Base-by-base conservation (phyloP, 2,888 invertebrate genomes). In the Nymphalis polychloros region DNA sequence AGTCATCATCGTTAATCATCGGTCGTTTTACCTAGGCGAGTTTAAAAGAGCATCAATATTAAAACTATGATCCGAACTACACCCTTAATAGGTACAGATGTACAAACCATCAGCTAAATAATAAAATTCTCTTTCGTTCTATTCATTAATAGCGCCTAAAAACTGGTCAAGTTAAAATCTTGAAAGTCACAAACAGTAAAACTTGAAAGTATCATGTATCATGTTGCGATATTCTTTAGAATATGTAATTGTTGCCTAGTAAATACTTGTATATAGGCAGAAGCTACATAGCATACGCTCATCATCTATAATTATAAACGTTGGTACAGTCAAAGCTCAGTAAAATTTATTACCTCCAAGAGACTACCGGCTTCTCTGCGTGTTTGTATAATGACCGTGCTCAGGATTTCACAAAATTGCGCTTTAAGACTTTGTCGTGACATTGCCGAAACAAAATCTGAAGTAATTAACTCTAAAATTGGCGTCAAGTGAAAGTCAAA, bases 1-100 rank as follows among this genome's bases (percentile, higher is more conserved):
- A 60, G 73, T 68, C 76, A 73, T 76, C 76, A 77, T 74, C 77
- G 77, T 78, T 76, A 77, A 78, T 78, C 76, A 75, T 71, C 64
- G 52, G 70, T 71, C 52, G 59, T 59, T 71, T 71, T 68, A 70
- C 66, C 61, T 72, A 50, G 55, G n/a, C 61, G 61, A 67, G 46
- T 55, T 63, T 63, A 48, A 59, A 62, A 63, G 35, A 31, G 53
- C 27, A 1, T 53, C 41, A 46, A 41, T 27, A 41, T 41, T 41
- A 41, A 41, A 41, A 13, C 41, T 41, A 41, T 13, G 41, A 41
- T 41, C 41, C 10, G 41, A 13, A 41, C 41, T 41, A 41, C 2
- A 41, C 2, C 13, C 10, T 4, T 41, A 13, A 4, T 41, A 13
- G 2, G 41, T 13, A 13, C 41, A 41, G 41, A 41, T 13, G 41